Conservation (phyloP, 1,140 invertebrate genomes). For the Aphelenchoides avenae region DNA sequence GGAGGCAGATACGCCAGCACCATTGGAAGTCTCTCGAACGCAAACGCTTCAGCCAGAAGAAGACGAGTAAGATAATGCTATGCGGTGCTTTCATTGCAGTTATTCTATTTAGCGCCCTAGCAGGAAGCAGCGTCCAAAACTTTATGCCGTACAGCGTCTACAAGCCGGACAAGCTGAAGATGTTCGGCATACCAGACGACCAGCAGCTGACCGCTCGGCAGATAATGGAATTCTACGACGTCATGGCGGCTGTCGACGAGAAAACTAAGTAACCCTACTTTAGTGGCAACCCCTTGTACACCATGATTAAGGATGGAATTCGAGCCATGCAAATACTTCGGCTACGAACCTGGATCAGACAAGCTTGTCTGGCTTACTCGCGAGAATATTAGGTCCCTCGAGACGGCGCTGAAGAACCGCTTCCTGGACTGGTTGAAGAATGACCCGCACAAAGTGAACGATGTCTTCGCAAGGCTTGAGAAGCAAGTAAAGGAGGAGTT, state of each 20-base stretch:
- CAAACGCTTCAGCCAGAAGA: too few relatives aligned
- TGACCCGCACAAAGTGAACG: slow-evolving; percentile 48
- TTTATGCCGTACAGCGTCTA: slow-evolving; percentile 57
- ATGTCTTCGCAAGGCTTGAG: slow-evolving; percentile 40
- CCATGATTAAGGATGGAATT: slow-evolving; percentile 44
- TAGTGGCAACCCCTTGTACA: background rate
- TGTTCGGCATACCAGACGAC: slow-evolving; percentile 58
- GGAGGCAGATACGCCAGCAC: too few relatives aligned
- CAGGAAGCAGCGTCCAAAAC: slow-evolving; percentile 26
- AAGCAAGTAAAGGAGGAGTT: slow-evolving; percentile 50
- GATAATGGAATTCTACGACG: slow-evolving; percentile 49
- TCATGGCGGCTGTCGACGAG: slow-evolving; percentile 48
- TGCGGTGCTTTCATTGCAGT: too few relatives aligned
- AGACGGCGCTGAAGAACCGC: slow-evolving; percentile 48
- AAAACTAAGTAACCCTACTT: slow-evolving; percentile 36
- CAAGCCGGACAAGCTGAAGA: slow-evolving; percentile 54
- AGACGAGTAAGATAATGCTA: too few relatives aligned
- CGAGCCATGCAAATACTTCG: slow-evolving; percentile 53
- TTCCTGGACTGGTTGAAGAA: slow-evolving; percentile 54
- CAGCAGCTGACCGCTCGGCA: slow-evolving; percentile 56
- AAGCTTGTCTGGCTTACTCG: slow-evolving; percentile 50
- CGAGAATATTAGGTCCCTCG: slow-evolving; percentile 38
- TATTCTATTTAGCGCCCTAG: too few relatives aligned
- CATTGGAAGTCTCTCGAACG: too few relatives aligned
- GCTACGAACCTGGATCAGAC: slow-evolving; percentile 25